phyloP scores from a whole-genome alignment of 2,888 invertebrate genomes.

The Acleris emargana region DNA sequence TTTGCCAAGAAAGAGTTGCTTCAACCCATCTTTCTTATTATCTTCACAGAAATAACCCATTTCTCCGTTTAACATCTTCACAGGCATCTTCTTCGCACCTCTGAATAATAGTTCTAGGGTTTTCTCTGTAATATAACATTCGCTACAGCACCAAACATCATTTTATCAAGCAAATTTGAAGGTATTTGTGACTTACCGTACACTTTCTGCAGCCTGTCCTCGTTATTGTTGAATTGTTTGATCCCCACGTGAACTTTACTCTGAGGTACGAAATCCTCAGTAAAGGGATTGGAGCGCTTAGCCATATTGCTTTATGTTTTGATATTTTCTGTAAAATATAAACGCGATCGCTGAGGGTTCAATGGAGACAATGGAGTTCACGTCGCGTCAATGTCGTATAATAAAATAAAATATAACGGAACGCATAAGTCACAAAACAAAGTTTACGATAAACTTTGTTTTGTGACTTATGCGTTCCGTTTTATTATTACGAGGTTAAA shows the following conservation, averaged over 20 bases:
- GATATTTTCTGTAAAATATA: not conserved
- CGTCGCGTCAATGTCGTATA: too few relatives aligned
- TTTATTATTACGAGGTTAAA: too few relatives aligned
- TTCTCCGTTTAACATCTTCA: slow-evolving; percentile 39
- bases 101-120: slow-evolving; percentile 65
- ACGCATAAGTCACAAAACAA: too few relatives aligned
- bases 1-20: slow-evolving; percentile 69
- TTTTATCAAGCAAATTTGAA: not conserved
- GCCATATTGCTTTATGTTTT: slow-evolving; percentile 53
- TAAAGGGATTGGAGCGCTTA: slow-evolving; percentile 72
- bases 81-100: slow-evolving; percentile 63
- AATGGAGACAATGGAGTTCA: not conserved
- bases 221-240: slow-evolving; percentile 74
- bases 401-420: too few relatives aligned
- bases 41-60: slow-evolving; percentile 34
- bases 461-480: too few relatives aligned
- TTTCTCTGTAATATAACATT: slow-evolving; percentile 58
- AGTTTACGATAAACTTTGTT: too few relatives aligned
- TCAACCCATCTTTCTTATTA: slow-evolving; percentile 61
- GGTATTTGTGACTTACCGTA: slow-evolving; percentile 56
- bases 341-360: not conserved
- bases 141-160: not conserved
- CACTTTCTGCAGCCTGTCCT: slow-evolving; percentile 68
- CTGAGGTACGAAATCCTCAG: slow-evolving; percentile 72
- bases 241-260: slow-evolving; percentile 71